Evolutionary conservation across 2,797 vertebrate genomes (phyloP).

Genomic region (Gobionotothen gibberifrons): DNA sequence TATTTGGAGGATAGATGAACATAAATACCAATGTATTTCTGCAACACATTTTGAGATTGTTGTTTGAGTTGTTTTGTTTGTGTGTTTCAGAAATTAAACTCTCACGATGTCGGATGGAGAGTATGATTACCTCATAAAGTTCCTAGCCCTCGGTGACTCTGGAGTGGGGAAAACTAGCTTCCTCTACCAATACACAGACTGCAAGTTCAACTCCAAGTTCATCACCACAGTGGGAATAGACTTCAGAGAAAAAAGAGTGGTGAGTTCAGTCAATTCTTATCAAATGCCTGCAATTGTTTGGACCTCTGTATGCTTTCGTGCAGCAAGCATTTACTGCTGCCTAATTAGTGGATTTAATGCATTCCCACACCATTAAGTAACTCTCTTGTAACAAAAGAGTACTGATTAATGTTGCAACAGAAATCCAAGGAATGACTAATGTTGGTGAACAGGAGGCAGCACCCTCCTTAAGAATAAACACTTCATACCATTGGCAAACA

Average conservation of each 20-base stretch:
- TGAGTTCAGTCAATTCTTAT: slow-evolving; percentile 73
- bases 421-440: slow-evolving; percentile 56
- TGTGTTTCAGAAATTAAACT: slow-evolving; percentile 79
- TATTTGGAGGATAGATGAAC: background rate
- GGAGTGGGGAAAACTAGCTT: slow-evolving; percentile 98
- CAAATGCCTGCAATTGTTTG: background rate
- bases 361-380: slow-evolving; percentile 56
- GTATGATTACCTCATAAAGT: slow-evolving; percentile 99
- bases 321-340: slow-evolving; percentile 5
- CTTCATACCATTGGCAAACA: slow-evolving; percentile 72
- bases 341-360: slow-evolving; percentile 48
- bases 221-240: slow-evolving; percentile 99
- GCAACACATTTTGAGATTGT: background rate
- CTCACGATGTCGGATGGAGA: slow-evolving; percentile 99
- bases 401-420: slow-evolving; percentile 49
- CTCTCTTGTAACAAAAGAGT: slow-evolving; percentile 45
- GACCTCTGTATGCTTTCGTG: background rate
- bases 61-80: slow-evolving; percentile 44
- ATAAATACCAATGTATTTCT: background rate
- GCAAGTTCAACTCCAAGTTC: slow-evolving; percentile 97
- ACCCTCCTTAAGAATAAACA: slow-evolving; percentile 83
- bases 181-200: slow-evolving; percentile 97
- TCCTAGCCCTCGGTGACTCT: slow-evolving; percentile 97
- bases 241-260: slow-evolving; percentile 98
- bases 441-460: slow-evolving; percentile 39